A percentile compares a stretch with the other conserved stretches of the same genome.
Evolutionary conservation across 2,888 invertebrate species (phyloP).

Genomic region (Cephus pulcher): DNA sequence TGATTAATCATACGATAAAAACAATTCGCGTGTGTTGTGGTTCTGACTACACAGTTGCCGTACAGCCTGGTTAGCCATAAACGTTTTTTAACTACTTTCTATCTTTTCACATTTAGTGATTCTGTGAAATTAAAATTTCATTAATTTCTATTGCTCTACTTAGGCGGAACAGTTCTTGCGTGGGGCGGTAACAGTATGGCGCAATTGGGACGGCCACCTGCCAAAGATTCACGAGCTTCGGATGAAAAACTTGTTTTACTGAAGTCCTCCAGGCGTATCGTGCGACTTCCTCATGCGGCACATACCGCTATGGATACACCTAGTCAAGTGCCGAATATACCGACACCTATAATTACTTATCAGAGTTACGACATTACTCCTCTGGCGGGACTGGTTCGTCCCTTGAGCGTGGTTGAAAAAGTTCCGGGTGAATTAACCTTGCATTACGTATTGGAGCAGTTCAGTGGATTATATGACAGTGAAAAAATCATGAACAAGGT

Average conservation of each 20-base stretch:
- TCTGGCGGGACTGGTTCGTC: slow-evolving; percentile 51
- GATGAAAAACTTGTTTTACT: slow-evolving; percentile 75
- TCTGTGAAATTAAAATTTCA: background rate
- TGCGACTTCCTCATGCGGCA: slow-evolving; percentile 72
- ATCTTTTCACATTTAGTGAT: background rate
- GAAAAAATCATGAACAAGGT: slow-evolving; percentile 62
- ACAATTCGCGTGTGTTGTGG: slow-evolving; percentile 74
- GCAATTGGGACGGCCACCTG: slow-evolving; percentile 71
- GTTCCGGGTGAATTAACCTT: slow-evolving; percentile 59
- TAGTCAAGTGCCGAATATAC: slow-evolving; percentile 64
- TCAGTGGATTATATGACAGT: slow-evolving; percentile 62
- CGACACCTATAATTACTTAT: slow-evolving; percentile 63
- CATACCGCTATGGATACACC: slow-evolving; percentile 62
- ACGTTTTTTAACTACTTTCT: background rate
- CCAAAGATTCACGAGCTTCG: slow-evolving; percentile 71
- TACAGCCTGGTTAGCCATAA: slow-evolving; percentile 62
- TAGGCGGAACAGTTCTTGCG: slow-evolving; percentile 75
- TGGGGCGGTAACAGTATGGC: slow-evolving; percentile 81
- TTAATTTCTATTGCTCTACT: background rate
- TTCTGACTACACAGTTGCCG: slow-evolving; percentile 81
- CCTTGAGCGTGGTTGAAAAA: slow-evolving; percentile 57
- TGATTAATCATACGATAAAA: slow-evolving; percentile 54
- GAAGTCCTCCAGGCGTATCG: slow-evolving; percentile 79
- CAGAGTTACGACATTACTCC: slow-evolving; percentile 58
- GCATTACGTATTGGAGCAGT: slow-evolving; percentile 65